Base-by-base conservation (phyloP, 1,140 invertebrate species). In the Scaptomyza pallida region DNA sequence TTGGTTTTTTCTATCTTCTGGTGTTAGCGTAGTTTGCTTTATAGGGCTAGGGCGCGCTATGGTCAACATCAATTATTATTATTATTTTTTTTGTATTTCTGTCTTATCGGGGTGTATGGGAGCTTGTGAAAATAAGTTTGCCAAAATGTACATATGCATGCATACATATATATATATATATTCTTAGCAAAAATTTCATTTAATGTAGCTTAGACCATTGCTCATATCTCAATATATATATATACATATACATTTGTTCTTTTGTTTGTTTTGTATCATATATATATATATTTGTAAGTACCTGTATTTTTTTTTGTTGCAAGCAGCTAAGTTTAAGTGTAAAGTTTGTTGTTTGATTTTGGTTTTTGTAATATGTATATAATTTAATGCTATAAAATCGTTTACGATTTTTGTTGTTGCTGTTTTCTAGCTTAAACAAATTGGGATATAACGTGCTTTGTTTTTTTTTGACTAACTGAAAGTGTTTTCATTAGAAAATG, bases 271-370 rank as follows among this genome's bases (percentile, higher is more conserved):
- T 21, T 33, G 30, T 33, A 2, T 33, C 9, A 64, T 74, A 51
- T 71, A 63, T 68, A 61, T 83, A 72, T 83, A 79, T 83, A 83
- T 85, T 75, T 85, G 80, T 86, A 85, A 85, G 80, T 85, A 85
- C 80, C 81, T 85, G 81, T 85, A 85, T 79, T 85, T 86, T 76
- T 85, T 85, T 83, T 85, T 77, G 81, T 86, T 86, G 77, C 77
- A 86, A 86, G 81, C 81, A 86, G 81, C 81, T 86, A 86, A 86
- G 77, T 72, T 86, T 86, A 86, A 83, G 77, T 86, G 81, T 86
- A 85, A 85, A 85, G 72, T 85, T 75, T 79, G 48, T 72, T 72
- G 43, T 83, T 83, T 80, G 64, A 67, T 77, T 77, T 77, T 71
- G 63, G 65, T 62, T 69, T 2, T 26, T 35, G 44, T 59, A 48